A percentile compares a stretch with the other conserved stretches of the same genome.
phyloP scores from a whole-genome alignment of 1,140 invertebrate genomes.

The Acyrthosiphon pisum region DNA sequence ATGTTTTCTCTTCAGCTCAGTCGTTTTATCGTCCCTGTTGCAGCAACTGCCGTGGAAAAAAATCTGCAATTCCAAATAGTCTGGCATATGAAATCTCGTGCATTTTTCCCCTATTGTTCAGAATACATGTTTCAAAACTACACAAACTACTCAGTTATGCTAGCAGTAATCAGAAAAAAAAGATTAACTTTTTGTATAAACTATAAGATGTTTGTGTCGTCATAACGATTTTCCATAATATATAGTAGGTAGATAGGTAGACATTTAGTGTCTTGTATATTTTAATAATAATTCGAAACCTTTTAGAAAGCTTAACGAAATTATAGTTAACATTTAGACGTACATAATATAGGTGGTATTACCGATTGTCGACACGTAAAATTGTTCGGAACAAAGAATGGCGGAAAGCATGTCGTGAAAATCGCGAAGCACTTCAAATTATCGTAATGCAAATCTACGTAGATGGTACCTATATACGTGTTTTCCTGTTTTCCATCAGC shows the following conservation, averaged over 20 bases:
- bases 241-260: background rate
- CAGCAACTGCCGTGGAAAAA: conserved; percentile 22
- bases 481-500: background rate
- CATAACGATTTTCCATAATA: background rate
- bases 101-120: conserved; percentile 19
- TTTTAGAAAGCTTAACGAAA: background rate
- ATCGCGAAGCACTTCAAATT: background rate
- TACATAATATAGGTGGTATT: too few relatives aligned
- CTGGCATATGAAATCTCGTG: conserved; percentile 46
- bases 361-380: background rate
- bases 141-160: conserved; percentile 10
- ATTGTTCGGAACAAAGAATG: background rate
- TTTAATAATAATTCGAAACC: background rate
- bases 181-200: background rate
- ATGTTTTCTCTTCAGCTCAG: conserved; percentile 50
- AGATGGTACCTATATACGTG: background rate
- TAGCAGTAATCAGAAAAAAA: conserved; percentile 23
- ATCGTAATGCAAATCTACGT: background rate
- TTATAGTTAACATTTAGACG: background rate
- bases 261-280: background rate
- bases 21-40: conserved; percentile 48
- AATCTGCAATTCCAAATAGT: conserved; percentile 52
- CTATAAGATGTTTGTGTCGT: background rate
- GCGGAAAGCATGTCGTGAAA: background rate
- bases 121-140: conserved; percentile 26